Evolutionary conservation across 1,140 invertebrate genomes (phyloP).

Genomic region (Drosophila pseudoananassae): DNA sequence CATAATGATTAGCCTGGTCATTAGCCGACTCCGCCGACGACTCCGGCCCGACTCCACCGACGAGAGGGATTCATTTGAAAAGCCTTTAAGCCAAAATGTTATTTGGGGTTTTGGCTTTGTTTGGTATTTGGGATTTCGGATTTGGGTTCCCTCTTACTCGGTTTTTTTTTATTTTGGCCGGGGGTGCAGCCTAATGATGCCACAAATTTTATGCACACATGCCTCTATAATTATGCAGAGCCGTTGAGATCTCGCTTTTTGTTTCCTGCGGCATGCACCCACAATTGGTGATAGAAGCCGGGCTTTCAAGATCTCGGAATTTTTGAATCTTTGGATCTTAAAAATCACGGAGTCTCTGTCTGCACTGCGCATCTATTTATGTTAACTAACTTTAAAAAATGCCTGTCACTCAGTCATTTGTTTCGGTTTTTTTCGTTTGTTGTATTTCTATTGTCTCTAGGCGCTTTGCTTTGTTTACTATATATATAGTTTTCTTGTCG

Average conservation of each 20-base stretch:
- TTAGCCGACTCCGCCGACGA: conserved; percentile 48
- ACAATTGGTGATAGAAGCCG: conserved; percentile 16
- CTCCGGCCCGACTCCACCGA: conserved; percentile 16
- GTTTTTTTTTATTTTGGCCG: conserved; percentile 53
- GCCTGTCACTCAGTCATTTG: conserved; percentile 64
- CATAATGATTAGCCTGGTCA: conserved; percentile 81
- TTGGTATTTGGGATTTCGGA: conserved; percentile 33
- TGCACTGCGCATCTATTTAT: conserved; percentile 78
- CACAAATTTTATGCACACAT: conserved; percentile 79
- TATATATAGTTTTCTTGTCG: conserved; percentile 1
- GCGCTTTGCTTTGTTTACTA: conserved; percentile 32
- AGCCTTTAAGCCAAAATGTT: conserved; percentile 78
- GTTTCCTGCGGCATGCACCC: conserved; percentile 35
- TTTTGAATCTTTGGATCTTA: conserved; percentile 3
- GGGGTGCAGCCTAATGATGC: conserved; percentile 81
- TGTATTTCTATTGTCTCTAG: conserved; percentile 40
- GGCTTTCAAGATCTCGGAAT: conserved; percentile 17
- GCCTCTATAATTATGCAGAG: conserved; percentile 72
- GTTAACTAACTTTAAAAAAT: conserved; percentile 61
- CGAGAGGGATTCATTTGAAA: conserved; percentile 77
- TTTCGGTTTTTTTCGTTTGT: conserved; percentile 36
- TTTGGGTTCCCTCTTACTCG: conserved; percentile 13
- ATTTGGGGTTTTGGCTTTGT: conserved; percentile 49
- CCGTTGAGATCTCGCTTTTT: conserved; percentile 35
- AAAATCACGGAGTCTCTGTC: conserved; percentile 39